A percentile compares a stretch with the other conserved stretches of the same genome.
Conservation (phyloP, 2,888 invertebrate genomes). For the Lysandra coridon region DNA sequence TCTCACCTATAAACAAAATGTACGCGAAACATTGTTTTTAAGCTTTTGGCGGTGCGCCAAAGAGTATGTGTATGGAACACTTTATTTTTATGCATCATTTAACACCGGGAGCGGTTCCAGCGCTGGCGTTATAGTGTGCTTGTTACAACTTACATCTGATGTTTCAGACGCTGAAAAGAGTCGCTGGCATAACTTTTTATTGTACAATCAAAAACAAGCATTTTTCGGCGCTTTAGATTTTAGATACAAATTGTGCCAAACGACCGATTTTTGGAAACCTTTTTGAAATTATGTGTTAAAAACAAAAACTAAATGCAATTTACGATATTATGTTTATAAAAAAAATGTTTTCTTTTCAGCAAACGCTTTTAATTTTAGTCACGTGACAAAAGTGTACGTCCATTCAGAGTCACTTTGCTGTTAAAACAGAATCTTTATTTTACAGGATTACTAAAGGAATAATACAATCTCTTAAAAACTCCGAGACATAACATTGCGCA, state of each 20-base stretch:
- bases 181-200: not conserved
- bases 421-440: no score
- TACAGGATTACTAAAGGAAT: no score
- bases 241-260: not conserved
- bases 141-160: not conserved
- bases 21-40: constrained; percentile 42
- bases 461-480: no score
- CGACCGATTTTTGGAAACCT: not conserved
- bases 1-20: constrained; percentile 38
- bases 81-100: constrained; percentile 43
- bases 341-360: no score
- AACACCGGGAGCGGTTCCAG: constrained; percentile 34
- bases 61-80: constrained; percentile 40
- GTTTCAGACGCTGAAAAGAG: not conserved
- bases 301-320: no score
- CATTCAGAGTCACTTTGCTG: no score
- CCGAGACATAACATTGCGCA: no score
- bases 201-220: not conserved
- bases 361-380: no score
- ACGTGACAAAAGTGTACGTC: no score
- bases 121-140: constrained; percentile 12
- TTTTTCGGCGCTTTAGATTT: not conserved
- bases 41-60: constrained; percentile 44
- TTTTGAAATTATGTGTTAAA: not conserved
- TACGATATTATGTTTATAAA: no score